Evolutionary conservation across 2,113 vertebrate species (phyloP).

Genomic region (Zeus faber): DNA sequence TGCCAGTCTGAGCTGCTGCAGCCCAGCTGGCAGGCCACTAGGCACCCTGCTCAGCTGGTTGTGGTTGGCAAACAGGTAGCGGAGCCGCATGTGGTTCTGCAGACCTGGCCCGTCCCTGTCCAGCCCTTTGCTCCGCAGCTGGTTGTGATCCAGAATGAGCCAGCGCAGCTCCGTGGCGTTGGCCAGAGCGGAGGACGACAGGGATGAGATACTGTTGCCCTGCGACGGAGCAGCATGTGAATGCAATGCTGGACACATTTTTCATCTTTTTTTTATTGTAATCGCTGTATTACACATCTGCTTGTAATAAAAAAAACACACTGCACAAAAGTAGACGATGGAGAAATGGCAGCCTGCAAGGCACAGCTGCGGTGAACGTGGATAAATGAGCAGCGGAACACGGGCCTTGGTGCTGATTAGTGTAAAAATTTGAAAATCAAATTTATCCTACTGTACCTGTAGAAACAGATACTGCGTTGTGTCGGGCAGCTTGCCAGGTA

Average conservation of each 20-base stretch:
- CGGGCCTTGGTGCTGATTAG: no score
- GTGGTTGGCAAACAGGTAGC: slow-evolving; percentile 72
- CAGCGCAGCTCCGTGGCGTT: slow-evolving; percentile 67
- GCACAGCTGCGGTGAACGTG: background rate
- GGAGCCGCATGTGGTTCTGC: slow-evolving; percentile 60
- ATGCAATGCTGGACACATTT: background rate
- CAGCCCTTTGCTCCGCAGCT: slow-evolving; percentile 56
- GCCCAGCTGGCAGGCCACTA: slow-evolving; percentile 54
- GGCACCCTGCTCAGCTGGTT: slow-evolving; percentile 70
- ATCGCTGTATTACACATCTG: no score
- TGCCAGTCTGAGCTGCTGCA: slow-evolving; percentile 72
- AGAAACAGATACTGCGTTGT: slow-evolving; percentile 73
- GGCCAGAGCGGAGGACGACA: slow-evolving; percentile 46
- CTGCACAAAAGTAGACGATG: background rate
- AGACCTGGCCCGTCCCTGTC: slow-evolving; percentile 31
- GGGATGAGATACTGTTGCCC: slow-evolving; percentile 66
- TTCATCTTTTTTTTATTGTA: no score
- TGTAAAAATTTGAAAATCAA: no score
- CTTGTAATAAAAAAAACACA: no score
- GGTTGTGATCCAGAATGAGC: slow-evolving; percentile 76
- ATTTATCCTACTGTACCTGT: no score
- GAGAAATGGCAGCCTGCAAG: background rate
- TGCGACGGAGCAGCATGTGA: slow-evolving; percentile 24
- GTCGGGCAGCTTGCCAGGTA: slow-evolving; percentile 53
- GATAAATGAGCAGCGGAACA: no score